A percentile compares a stretch with the other conserved stretches of the same genome.
Evolutionary conservation across 2,888 invertebrate species (phyloP).

Genomic region (Malachius bipustulatus): DNA sequence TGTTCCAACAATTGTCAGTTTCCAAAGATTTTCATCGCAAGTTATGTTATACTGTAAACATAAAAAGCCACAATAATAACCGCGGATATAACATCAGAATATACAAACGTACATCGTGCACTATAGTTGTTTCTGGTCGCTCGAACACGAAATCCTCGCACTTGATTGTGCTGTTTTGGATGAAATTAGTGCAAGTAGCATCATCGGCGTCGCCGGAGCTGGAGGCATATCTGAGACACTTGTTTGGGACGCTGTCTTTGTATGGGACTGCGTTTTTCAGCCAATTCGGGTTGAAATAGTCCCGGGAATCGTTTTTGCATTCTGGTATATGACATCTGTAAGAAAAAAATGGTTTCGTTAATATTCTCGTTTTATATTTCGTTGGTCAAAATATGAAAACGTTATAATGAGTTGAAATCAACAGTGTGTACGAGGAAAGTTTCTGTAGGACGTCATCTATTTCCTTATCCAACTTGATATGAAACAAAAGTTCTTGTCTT

Average conservation of each 20-base stretch:
- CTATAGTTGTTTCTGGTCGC: conserved; percentile 27
- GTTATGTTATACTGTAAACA: conserved; percentile 47
- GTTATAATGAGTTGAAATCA: no score
- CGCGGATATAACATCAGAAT: no score
- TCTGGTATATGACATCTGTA: conserved; percentile 42
- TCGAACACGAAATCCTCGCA: conserved; percentile 29
- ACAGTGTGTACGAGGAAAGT: no score
- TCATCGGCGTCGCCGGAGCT: no score
- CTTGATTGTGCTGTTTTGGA: conserved; percentile 18
- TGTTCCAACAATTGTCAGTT: conserved; percentile 56
- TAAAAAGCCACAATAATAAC: conserved; percentile 1
- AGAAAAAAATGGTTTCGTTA: no score
- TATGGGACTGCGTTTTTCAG: conserved; percentile 37
- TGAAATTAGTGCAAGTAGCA: conserved; percentile 19
- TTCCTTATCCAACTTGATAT: no score
- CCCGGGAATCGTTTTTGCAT: conserved; percentile 35
- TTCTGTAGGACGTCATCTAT: no score
- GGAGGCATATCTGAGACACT: conserved; percentile 22
- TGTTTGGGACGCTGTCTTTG: conserved; percentile 23
- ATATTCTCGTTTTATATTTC: no score
- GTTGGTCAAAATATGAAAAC: no score
- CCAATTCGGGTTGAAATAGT: conserved; percentile 36
- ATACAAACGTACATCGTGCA: conserved; percentile 29
- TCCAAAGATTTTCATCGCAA: conserved; percentile 52
- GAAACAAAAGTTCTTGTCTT: no score